A percentile compares a stretch with the other conserved stretches of the same genome.
Evolutionary conservation across 37 sponge, comb jelly and placozoan genomes (phyloP).

Genomic region (Geodia barretti): DNA sequence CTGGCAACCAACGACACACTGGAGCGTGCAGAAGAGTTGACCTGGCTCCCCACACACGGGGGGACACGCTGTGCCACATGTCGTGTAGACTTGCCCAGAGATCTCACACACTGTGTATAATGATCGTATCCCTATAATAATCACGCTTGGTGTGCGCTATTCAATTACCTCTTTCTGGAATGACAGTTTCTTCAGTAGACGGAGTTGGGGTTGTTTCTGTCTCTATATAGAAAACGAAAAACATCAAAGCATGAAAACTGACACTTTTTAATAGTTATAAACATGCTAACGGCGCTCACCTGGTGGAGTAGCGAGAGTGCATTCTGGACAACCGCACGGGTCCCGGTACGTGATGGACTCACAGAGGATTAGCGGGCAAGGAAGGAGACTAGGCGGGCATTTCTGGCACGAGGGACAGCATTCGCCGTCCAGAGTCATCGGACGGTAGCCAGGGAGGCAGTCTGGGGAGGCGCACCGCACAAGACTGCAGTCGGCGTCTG

Average conservation of each 20-base stretch:
- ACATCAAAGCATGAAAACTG: no score
- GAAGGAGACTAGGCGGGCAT: background rate
- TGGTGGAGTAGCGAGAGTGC: background rate
- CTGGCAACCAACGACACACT: background rate
- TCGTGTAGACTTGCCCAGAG: background rate
- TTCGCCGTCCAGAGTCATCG: background rate
- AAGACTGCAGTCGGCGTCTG: background rate
- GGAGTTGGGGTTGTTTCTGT: no score
- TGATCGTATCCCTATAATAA: no score
- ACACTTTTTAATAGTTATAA: no score
- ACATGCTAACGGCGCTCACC: background rate
- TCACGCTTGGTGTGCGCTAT: no score
- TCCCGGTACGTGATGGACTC: background rate
- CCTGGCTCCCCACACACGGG: background rate
- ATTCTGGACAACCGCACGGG: constrained; percentile 6
- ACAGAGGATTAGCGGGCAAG: background rate
- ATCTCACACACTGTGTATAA: background rate
- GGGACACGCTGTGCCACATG: background rate
- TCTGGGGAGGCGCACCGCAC: background rate
- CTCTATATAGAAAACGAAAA: no score
- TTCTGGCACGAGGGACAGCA: constrained; percentile 22
- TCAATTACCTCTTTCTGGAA: no score
- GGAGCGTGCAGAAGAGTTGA: background rate
- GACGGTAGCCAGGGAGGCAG: background rate
- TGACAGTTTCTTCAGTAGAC: no score